Conservation (phyloP, 2,113 vertebrate genomes). For the Damaliscus lunatus region DNA sequence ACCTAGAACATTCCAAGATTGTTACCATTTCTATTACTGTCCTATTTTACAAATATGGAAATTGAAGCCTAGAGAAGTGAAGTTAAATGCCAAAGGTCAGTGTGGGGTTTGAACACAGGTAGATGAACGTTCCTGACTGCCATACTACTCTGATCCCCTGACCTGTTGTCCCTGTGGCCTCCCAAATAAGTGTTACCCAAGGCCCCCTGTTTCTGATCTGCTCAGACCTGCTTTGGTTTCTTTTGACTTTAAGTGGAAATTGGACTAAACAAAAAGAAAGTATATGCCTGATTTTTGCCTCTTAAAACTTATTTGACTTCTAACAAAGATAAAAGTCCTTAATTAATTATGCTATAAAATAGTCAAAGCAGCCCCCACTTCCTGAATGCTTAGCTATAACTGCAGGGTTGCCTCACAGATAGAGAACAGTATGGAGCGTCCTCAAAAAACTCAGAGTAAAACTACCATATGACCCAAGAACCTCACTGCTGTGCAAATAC, state of each 20-base stretch:
- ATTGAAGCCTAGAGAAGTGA: background rate
- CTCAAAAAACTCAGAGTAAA: background rate
- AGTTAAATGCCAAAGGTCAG: background rate
- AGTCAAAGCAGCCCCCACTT: background rate
- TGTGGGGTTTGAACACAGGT: background rate
- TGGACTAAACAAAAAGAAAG: background rate
- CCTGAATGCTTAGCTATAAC: background rate
- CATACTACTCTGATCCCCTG: background rate
- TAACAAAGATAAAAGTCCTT: background rate
- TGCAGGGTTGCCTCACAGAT: background rate
- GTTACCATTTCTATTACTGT: background rate
- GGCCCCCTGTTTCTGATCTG: background rate
- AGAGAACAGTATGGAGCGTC: background rate
- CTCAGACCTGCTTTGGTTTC: background rate
- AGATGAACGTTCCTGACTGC: background rate
- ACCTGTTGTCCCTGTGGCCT: accelerated
- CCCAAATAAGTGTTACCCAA: background rate
- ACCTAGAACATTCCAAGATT: background rate
- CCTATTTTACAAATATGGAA: background rate
- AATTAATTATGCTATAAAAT: background rate
- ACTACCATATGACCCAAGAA: background rate
- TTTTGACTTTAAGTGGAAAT: background rate
- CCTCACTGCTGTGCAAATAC: background rate
- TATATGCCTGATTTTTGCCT: background rate
- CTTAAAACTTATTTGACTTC: background rate